A percentile compares a stretch with the other conserved stretches of the same genome.
Conservation (phyloP, 2,113 vertebrate genomes). For the Pseudopipra pipra region DNA sequence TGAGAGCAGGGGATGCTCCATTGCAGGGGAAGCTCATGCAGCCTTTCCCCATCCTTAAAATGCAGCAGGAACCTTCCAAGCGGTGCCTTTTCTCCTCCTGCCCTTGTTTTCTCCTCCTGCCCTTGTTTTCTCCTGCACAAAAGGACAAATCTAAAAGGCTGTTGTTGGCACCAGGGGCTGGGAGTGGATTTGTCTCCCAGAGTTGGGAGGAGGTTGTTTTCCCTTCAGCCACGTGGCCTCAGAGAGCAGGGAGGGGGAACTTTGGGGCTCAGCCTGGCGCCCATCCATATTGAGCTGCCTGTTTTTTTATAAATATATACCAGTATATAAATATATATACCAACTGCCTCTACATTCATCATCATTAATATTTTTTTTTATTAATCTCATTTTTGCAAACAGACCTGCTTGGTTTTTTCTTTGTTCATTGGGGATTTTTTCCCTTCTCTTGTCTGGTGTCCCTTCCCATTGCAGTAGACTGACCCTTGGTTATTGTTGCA, state of each 20-base stretch:
- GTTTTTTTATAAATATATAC: background rate
- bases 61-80: background rate
- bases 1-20: background rate
- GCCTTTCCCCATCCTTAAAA: background rate
- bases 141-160: background rate
- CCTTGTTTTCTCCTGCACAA: background rate
- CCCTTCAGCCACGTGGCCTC: background rate
- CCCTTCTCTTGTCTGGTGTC: background rate
- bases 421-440: constrained; percentile 47
- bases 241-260: background rate
- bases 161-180: background rate
- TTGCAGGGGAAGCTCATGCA: background rate
- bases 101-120: background rate
- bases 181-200: background rate
- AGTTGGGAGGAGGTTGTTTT: background rate
- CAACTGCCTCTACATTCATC: background rate
- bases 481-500: constrained; percentile 84
- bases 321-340: background rate
- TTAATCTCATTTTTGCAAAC: constrained; percentile 45
- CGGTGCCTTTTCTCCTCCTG: background rate
- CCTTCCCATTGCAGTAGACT: constrained; percentile 69
- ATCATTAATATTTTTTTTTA: background rate
- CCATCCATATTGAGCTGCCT: background rate
- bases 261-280: background rate
- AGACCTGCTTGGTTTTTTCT: constrained; percentile 37